These are phyloP conservation scores for Eilema griseolum DNA, from an alignment of 2,888 invertebrate species.

Conservation along the genomic window DNA sequence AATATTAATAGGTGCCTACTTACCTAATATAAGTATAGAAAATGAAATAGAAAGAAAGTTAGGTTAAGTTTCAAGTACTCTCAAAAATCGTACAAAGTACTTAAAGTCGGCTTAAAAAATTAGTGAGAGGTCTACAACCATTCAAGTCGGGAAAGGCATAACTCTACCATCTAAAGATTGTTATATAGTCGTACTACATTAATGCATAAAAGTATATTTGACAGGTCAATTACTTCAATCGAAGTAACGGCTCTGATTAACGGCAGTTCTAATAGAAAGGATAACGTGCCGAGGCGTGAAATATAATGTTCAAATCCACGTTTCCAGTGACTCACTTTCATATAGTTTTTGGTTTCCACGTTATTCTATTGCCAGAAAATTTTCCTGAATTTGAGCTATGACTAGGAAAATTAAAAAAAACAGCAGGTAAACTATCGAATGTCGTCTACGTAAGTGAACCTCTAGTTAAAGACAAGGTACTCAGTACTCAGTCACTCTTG, in stretches of 20 bases:
- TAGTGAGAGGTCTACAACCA: not conserved
- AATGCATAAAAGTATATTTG: conserved; percentile 29
- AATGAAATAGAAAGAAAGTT: not conserved
- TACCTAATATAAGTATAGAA: too few species aligned
- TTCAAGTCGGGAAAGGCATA: not conserved
- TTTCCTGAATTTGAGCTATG: not conserved
- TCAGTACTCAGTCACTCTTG: too few species aligned
- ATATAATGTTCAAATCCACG: conserved; percentile 42
- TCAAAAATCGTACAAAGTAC: not conserved
- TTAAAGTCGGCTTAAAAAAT: not conserved
- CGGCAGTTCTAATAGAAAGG: conserved; percentile 45
- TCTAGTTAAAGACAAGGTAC: too few species aligned
- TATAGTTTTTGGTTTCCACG: not conserved
- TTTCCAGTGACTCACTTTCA: conserved; percentile 39
- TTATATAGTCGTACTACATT: conserved; percentile 11
- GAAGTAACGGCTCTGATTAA: conserved; percentile 50
- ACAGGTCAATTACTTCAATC: conserved; percentile 35
- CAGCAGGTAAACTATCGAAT: too few species aligned
- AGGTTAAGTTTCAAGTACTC: conserved; percentile 3
- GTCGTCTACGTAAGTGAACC: too few species aligned
- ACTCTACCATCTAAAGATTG: not conserved
- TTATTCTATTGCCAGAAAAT: not conserved
- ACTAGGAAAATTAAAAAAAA: not conserved
- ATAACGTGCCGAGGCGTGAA: conserved; percentile 35
- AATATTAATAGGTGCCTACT: too few species aligned